Conservation (phyloP, 2,797 vertebrate genomes). For the Anableps anableps region DNA sequence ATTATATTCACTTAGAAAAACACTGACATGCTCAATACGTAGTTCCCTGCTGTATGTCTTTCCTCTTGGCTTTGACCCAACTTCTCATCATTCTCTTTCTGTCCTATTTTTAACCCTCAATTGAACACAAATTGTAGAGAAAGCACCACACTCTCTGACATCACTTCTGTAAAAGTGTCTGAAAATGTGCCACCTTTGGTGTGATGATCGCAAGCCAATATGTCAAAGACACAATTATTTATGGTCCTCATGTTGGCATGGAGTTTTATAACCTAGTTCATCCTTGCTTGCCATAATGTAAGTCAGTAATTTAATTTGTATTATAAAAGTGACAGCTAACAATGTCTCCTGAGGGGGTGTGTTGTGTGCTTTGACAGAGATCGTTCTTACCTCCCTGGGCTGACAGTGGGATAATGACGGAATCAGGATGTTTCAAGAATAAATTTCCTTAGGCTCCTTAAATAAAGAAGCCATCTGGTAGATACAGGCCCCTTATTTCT, state of each 20-base stretch:
- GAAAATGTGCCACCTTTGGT: constrained; percentile 20
- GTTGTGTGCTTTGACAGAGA: constrained; percentile 31
- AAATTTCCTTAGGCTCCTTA: constrained; percentile 10
- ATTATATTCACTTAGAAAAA: not conserved
- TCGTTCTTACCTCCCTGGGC: constrained; percentile 26
- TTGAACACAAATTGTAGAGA: constrained; percentile 1
- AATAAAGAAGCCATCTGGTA: constrained; percentile 29
- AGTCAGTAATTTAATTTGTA: not conserved
- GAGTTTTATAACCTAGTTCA: constrained; percentile 20
- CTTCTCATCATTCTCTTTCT: not conserved
- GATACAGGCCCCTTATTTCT: constrained; percentile 18
- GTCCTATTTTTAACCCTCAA: constrained; percentile 11
- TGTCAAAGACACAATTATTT: constrained; percentile 20
- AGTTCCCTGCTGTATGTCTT: not conserved
- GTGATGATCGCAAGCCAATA: constrained; percentile 19
- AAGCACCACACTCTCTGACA: constrained; percentile 19
- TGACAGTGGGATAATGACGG: constrained; percentile 32
- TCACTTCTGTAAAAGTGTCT: constrained; percentile 25
- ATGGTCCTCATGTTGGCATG: constrained; percentile 10
- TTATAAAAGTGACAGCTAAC: constrained; percentile 21
- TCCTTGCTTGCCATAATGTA: constrained; percentile 15
- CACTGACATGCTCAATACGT: not conserved
- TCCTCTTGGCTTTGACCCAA: constrained; percentile 1
- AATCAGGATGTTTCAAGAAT: constrained; percentile 22
- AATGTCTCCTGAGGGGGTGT: constrained; percentile 4